Percentiles rank a stretch among this genome's conserved stretches.
Conservation (phyloP, 2,113 vertebrate genomes). For the Triplophysa siluroides region DNA sequence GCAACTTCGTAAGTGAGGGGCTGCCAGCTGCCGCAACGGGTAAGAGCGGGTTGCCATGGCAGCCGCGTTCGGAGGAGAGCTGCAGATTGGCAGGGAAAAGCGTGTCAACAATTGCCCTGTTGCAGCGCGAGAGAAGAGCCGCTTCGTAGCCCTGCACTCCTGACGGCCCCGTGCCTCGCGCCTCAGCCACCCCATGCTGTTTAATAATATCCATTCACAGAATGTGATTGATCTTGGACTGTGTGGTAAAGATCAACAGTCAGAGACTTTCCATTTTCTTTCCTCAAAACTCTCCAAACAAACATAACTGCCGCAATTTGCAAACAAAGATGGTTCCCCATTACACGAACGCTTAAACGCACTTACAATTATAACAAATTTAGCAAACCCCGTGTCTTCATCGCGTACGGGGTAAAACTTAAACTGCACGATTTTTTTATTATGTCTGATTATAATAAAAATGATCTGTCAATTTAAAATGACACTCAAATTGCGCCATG, state of each 20-base stretch:
- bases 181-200: conserved; percentile 91
- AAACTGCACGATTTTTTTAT: background rate
- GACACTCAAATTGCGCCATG: no score
- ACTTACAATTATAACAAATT: conserved; percentile 6
- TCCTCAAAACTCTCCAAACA: conserved; percentile 81
- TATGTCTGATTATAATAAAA: background rate
- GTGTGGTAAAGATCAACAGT: conserved; percentile 83
- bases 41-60: conserved; percentile 93
- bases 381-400: background rate
- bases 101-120: conserved; percentile 95
- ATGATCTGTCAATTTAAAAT: conserved; percentile 1
- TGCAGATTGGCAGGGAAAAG: conserved; percentile 93
- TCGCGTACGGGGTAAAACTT: no score
- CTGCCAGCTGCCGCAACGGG: conserved; percentile 90
- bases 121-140: conserved; percentile 84
- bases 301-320: conserved; percentile 79
- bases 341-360: background rate
- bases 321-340: conserved; percentile 68
- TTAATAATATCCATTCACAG: conserved; percentile 96
- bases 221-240: conserved; percentile 89
- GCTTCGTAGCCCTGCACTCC: conserved; percentile 72
- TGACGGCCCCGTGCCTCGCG: conserved; percentile 84
- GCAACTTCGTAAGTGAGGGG: conserved; percentile 90
- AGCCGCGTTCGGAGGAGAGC: conserved; percentile 89
- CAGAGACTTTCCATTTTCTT: conserved; percentile 79